Base-by-base conservation (phyloP, 1,140 invertebrate species). In the Macrobrachium nipponense region DNA sequence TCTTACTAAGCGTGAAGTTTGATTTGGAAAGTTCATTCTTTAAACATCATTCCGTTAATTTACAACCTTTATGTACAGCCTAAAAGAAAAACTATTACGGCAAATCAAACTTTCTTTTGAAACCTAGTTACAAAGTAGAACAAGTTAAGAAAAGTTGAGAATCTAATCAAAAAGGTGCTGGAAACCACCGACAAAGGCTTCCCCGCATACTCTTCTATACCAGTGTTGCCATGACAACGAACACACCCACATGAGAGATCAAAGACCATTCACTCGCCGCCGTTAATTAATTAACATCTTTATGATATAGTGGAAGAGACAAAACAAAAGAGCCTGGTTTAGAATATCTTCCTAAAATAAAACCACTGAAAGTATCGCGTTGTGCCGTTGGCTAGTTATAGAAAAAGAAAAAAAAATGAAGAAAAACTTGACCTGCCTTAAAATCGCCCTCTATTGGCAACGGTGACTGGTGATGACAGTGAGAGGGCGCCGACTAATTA, bases 141-240 rank as follows among this genome's bases (percentile, higher is more conserved):
- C 51, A 5, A 70, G 66, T 23, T 70, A 23, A 5, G 66, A 23
- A 70, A 23, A 70, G 36, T 36, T 36, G 36, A 23, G 36, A 36
- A 27, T 70, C n/a, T 20, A n/a, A 36, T 36, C 66, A 20, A 27
- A 70, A 20, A n/a, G 66, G 66, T 27, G 66, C 15, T 27, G 66
- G 27, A 27, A 36, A 51, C 51, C 51, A 51, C 51, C 7, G 51
- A 8, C 51, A 51, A 51, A 51, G 51, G 51, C 51, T 51, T 51
- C 51, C 51, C 8, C 51, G 7, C 51, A 51, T 51, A 36, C 66
- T 70, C 66, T 23, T 23, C 66, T 3, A 23, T 17, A 15, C n/a
- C 17, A 23, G 66, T 20, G 66, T 70, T 70, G 20, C 66, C 66
- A 70, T 70, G 66, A 70, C 66, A 7, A 70, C 66, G 5, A n/a